Evolutionary conservation across 1,140 invertebrate genomes (phyloP), one percentile per base, ranked within the genome.

Genomic region (Globodera ellingtonae): DNA sequence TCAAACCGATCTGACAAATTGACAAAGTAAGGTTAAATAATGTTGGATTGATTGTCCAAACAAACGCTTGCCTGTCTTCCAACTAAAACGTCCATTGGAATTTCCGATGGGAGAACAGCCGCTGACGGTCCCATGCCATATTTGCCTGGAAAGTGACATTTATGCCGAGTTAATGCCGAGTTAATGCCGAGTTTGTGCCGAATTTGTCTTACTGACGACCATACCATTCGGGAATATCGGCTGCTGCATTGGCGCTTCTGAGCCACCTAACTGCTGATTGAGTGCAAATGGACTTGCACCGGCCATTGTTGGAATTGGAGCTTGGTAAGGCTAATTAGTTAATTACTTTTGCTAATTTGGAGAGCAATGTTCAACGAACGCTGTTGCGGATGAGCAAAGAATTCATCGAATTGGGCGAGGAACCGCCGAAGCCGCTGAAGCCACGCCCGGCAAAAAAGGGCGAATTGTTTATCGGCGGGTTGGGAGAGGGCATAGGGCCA

Each of bases 361-460:
- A 3, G 9, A 18, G 10, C n/a, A 18, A 44, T 10, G 3, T 6
- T 47, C 8, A 18, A 44, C 35, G 1, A 35, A 70, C 67, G 67
- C 67, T 70, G 67, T 70, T 70, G 67, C 67, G 67, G 24, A 70
- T 70, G 35, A 70, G 5, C 67, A 70, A 44, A 6, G 67, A 47
- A 18, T 47, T 70, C 35, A 70, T 35, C 35, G 35, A 18, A 5
- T 70, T n/a, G 5, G 35, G 5, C 67, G 67, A 24, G 3, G 21
- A n/a, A 18, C n/a, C 67, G 9, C 67, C 67, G 18, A 70, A 70
- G 24, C 67, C 21, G 67, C 67, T 18, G 18, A 62, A 18, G 67
- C 24, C 67, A 44, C 67, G 24, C 4, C 67, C 67, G 67, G 10
- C n/a, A 47, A 15, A 70, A 47, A 44, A 35, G n/a, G 46, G 46